Percentiles rank a stretch among this genome's conserved stretches.
These are phyloP conservation scores for Pipistrellus nathusii DNA, from an alignment of 2,797 vertebrate species.

Conservation along the genomic window DNA sequence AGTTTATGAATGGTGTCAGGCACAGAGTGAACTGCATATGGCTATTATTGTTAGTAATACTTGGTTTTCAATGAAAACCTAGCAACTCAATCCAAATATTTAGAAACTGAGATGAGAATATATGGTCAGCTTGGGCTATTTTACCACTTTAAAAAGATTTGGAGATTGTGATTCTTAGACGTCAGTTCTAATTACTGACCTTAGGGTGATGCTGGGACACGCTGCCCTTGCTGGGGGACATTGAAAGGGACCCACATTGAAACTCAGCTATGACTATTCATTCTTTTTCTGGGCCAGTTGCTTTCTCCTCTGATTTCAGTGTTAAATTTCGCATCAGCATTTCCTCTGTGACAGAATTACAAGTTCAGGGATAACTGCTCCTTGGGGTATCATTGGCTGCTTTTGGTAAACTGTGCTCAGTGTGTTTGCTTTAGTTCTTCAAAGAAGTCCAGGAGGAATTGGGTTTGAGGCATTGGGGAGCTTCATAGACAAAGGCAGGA, in stretches of 20 bases:
- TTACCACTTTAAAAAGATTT: constrained; percentile 26
- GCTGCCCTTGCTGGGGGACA: neutral
- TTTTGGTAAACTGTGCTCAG: constrained; percentile 57
- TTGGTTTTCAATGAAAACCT: neutral
- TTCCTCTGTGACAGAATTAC: constrained; percentile 63
- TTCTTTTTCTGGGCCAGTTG: constrained; percentile 43
- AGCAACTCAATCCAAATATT: neutral
- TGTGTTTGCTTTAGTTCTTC: constrained; percentile 65
- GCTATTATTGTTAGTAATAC: neutral
- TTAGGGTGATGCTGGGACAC: neutral
- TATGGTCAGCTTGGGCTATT: neutral
- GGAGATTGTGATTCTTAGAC: constrained; percentile 18
- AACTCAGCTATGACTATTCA: neutral
- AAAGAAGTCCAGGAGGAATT: constrained; percentile 21
- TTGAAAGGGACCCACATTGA: neutral
- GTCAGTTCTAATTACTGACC: constrained; percentile 29
- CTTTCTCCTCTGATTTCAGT: constrained; percentile 44
- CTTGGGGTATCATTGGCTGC: constrained; percentile 13
- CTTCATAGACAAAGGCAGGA: neutral
- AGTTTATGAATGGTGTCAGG: neutral
- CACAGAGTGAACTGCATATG: neutral
- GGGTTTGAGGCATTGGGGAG: constrained; percentile 11
- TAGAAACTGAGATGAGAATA: neutral
- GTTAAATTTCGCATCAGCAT: constrained; percentile 53
- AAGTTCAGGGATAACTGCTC: constrained; percentile 66